Conservation (phyloP, 1,140 invertebrate genomes). For the Magallana angulata region DNA sequence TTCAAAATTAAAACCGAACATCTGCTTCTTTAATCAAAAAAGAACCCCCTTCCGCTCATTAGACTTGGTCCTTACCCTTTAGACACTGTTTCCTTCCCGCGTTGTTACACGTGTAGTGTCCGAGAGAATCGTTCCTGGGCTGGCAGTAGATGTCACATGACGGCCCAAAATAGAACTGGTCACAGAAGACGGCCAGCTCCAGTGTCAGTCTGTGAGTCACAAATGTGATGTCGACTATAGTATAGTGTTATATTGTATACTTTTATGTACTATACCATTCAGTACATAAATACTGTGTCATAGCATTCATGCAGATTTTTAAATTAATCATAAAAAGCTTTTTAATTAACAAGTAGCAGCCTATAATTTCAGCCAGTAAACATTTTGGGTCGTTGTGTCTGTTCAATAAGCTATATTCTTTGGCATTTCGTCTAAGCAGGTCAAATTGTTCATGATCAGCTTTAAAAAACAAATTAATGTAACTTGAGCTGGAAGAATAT, state of each 20-base stretch:
- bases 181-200: not conserved
- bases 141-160: not conserved
- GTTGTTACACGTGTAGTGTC: not conserved
- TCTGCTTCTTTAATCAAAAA: too few relatives aligned
- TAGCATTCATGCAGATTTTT: too few relatives aligned
- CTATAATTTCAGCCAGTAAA: not conserved
- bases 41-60: too few relatives aligned
- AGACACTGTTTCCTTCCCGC: not conserved
- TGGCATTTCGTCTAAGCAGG: too few relatives aligned
- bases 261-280: not conserved
- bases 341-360: too few relatives aligned
- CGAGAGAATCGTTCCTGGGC: not conserved
- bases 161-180: not conserved
- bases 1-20: too few relatives aligned
- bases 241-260: not conserved
- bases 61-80: not conserved
- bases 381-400: not conserved
- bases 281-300: too few relatives aligned
- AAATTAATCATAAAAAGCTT: too few relatives aligned
- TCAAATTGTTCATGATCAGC: too few relatives aligned
- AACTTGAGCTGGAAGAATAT: too few relatives aligned
- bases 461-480: too few relatives aligned
- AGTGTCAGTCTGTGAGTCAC: not conserved
- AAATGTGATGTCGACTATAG: not conserved
- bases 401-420: too few relatives aligned